Conservation (phyloP, 2,888 invertebrate genomes). For the Lepidochitona cinerea region DNA sequence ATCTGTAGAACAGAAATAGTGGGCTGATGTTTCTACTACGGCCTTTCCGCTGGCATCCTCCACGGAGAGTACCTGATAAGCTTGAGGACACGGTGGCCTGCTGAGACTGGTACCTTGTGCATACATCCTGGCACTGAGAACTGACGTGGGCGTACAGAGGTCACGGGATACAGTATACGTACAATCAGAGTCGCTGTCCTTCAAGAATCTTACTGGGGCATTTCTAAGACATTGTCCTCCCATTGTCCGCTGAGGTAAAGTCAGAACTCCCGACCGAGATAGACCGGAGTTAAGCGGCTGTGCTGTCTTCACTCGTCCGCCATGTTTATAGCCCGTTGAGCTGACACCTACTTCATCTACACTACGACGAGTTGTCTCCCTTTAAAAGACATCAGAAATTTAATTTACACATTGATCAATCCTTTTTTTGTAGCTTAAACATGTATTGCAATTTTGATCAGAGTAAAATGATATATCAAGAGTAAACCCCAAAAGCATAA, state of each 20-base stretch:
- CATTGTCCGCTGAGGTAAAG: constrained; percentile 52
- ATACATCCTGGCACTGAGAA: constrained; percentile 55
- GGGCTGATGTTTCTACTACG: constrained; percentile 37
- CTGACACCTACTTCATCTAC: neutral
- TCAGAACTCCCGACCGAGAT: constrained; percentile 36
- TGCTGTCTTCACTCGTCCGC: constrained; percentile 12
- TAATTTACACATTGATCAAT: too few species aligned
- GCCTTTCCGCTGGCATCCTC: neutral
- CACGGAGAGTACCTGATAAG: constrained; percentile 22
- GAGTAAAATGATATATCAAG: too few species aligned
- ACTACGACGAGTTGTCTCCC: neutral
- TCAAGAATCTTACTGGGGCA: constrained; percentile 57
- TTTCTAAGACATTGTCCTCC: constrained; percentile 51
- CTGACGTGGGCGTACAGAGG: constrained; percentile 39
- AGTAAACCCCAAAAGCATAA: too few species aligned
- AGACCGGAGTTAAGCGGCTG: neutral
- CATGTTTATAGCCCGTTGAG: constrained; percentile 39
- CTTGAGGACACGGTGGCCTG: constrained; percentile 35
- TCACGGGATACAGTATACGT: constrained; percentile 34
- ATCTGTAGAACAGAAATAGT: constrained; percentile 43
- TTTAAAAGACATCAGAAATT: neutral
- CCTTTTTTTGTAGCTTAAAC: too few species aligned
- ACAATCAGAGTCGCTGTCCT: constrained; percentile 46
- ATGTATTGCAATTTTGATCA: too few species aligned
- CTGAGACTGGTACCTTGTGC: constrained; percentile 37